Evolutionary conservation across 2,888 invertebrate genomes (phyloP), one percentile per base, ranked within the genome.

Genomic region (Hipparchia semele): DNA sequence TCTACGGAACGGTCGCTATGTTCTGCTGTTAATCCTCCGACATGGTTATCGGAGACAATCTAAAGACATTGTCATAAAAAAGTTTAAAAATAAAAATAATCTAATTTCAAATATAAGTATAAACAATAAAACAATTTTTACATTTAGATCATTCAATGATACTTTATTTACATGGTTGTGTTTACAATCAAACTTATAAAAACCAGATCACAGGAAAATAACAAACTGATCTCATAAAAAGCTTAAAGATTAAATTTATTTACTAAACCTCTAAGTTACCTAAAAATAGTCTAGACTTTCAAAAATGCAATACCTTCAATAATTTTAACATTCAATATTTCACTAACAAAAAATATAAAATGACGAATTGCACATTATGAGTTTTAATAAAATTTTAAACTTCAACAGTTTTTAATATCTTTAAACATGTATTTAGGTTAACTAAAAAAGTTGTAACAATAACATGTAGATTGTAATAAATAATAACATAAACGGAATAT

Each of bases 121-220:
- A 23, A 23, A 5, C 66, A 93, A 90, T 90, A 84, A 92, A 90
- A 91, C 86, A 80, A 82, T 59, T 23, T 54, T 76, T 90, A 93
- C 93, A 94, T 91, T 91, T 87, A 94, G 92, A 94, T 92, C 90
- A 90, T 91, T 91, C 90, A 90, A 92, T 92, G 91, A 90, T 84
- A 89, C 83, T 93, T 94, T 93, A 94, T 94, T 93, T 93, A 94
- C 92, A 92, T 83, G 88, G 87, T 91, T 90, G 87, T 87, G 87
- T 84, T 82, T 88, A 89, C 86, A 89, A 90, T 86, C 85, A 88
- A 89, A 90, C 81, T 79, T 87, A 87, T 69, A 60, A 61, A 60
- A 60, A 69, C 61, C 80, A 86, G 86, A 89, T 90, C 88, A 90
- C 89, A 90, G 88, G 84, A 88, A 88, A 88, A 81, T 87, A 89